Conservation (phyloP, 2,888 invertebrate genomes). For the Erebia aethiops region DNA sequence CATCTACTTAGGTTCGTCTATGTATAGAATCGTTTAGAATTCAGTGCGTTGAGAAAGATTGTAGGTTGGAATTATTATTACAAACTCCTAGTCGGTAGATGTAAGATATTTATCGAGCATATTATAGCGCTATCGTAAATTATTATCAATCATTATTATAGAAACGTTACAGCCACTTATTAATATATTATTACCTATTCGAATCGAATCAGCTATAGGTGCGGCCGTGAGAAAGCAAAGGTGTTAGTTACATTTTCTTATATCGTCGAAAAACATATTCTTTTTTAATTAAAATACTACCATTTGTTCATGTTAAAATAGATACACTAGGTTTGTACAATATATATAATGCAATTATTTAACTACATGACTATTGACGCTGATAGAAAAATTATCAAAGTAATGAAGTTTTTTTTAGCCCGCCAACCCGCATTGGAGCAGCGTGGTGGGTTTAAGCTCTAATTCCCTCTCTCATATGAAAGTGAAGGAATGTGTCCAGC, state of each 20-base stretch:
- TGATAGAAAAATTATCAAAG: no score
- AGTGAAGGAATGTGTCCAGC: no score
- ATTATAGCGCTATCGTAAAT: conserved; percentile 16
- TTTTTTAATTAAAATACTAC: background rate
- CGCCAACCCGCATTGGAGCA: no score
- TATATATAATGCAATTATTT: no score
- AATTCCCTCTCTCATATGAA: no score
- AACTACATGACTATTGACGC: no score
- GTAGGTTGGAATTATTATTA: background rate
- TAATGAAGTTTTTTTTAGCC: no score
- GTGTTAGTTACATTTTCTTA: background rate
- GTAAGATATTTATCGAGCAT: conserved; percentile 7
- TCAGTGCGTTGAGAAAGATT: conserved; percentile 21
- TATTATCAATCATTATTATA: conserved; percentile 23
- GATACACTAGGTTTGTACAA: no score
- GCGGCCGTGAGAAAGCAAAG: conserved; percentile 32
- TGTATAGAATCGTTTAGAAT: conserved; percentile 34
- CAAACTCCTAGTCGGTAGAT: background rate
- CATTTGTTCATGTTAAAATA: no score
- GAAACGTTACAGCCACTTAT: conserved; percentile 18
- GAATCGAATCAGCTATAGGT: conserved; percentile 30
- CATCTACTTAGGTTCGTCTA: conserved; percentile 39
- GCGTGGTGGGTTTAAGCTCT: no score
- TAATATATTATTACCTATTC: conserved; percentile 24
- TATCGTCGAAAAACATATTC: background rate